These are phyloP conservation scores for Zoanthus sansibaricus DNA, from an alignment of 92 coral and sea anemone genomes.

Conservation along the genomic window DNA sequence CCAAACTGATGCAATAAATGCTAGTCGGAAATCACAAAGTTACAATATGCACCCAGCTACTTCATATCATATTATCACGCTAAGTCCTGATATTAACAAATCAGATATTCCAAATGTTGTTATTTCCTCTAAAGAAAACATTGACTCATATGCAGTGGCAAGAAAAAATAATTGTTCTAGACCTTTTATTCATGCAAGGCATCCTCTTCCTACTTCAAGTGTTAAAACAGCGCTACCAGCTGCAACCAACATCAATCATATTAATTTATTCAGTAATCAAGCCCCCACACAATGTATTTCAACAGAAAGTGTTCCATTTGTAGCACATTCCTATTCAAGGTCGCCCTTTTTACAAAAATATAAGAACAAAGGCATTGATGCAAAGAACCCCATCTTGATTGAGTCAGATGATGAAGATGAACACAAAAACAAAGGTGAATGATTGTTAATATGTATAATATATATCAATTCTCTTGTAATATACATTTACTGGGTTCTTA, in stretches of 20 bases:
- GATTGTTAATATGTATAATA: background rate
- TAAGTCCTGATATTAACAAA: background rate
- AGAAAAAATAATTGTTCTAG: slow-evolving; percentile 6
- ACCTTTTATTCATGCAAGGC: background rate
- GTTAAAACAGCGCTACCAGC: background rate
- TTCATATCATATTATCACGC: background rate
- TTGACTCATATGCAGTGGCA: background rate
- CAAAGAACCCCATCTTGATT: slow-evolving; percentile 21
- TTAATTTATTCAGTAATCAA: slow-evolving; percentile 4
- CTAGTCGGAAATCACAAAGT: background rate
- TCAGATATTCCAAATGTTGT: background rate
- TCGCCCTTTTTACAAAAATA: slow-evolving; percentile 19
- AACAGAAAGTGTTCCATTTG: slow-evolving; percentile 1
- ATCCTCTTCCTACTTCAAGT: background rate
- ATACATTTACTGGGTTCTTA: too few relatives aligned
- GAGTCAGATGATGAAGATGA: slow-evolving; percentile 38
- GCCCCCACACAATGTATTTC: slow-evolving; percentile 11
- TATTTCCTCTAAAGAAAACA: background rate
- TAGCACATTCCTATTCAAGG: background rate
- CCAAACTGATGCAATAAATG: background rate
- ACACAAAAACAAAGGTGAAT: background rate
- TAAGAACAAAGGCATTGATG: slow-evolving; percentile 24
- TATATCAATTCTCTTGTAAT: too few relatives aligned
- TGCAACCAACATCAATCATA: background rate
- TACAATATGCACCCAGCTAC: background rate